These are phyloP conservation scores for Lasiurus cinereus DNA, from an alignment of 2,113 vertebrate species.

Conservation along the genomic window DNA sequence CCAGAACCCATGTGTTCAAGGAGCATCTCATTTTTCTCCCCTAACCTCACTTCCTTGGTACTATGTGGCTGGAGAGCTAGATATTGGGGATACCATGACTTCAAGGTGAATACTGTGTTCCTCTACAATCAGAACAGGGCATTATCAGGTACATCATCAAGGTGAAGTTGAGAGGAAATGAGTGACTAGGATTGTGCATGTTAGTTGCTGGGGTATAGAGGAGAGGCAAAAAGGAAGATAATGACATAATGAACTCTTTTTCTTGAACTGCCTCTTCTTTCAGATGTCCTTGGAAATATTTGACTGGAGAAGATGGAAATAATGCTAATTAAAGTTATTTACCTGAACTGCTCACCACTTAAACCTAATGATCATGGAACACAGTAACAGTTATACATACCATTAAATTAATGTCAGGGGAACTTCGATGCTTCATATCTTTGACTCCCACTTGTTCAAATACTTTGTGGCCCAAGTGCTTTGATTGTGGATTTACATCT, in stretches of 20 bases:
- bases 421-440: not conserved
- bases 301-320: not conserved
- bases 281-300: constrained; percentile 51
- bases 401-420: constrained; percentile 63
- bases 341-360: constrained; percentile 54
- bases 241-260: not conserved
- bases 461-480: not conserved
- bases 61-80: not conserved
- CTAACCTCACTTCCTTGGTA: not conserved
- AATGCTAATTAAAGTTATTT: constrained; percentile 63
- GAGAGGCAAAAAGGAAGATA: not conserved
- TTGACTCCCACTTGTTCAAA: not conserved
- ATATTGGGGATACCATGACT: not conserved
- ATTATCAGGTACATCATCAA: not conserved
- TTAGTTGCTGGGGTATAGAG: not conserved
- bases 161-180: not conserved
- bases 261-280: not conserved
- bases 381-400: constrained; percentile 42
- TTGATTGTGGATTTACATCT: not conserved
- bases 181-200: not conserved
- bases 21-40: not conserved
- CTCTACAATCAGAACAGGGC: not conserved
- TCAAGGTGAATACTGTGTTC: not conserved
- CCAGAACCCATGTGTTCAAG: not conserved
- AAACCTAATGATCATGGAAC: not conserved